phyloP scores from a whole-genome alignment of 1,140 invertebrate species.

The Pseudomyrmex cubaensis region DNA sequence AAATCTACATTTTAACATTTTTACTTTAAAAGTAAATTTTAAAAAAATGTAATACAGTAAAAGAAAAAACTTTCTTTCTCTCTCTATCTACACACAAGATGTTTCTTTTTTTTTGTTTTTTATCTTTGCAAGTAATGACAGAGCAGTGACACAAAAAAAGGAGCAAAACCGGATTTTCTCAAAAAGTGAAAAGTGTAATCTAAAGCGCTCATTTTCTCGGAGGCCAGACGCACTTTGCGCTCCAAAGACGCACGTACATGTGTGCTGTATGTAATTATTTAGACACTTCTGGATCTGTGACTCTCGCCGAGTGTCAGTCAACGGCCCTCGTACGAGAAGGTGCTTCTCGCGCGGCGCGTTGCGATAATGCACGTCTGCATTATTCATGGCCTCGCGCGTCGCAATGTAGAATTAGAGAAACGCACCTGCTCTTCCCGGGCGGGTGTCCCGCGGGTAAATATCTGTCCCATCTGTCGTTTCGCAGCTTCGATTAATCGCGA shows the following conservation, averaged over 20 bases:
- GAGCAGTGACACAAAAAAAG: no score
- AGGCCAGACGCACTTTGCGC: neutral
- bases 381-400: conserved; percentile 37
- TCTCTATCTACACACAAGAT: no score
- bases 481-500: conserved; percentile 41
- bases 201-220: neutral
- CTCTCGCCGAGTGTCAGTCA: conserved; percentile 4
- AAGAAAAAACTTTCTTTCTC: no score
- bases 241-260: neutral
- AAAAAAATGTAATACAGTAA: no score
- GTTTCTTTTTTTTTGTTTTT: no score
- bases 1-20: no score
- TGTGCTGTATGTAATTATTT: conserved; percentile 18
- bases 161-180: no score
- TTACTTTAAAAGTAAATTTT: no score
- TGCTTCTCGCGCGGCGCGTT: conserved; percentile 26
- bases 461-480: conserved; percentile 36
- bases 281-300: conserved; percentile 1
- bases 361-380: conserved; percentile 39
- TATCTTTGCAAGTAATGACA: no score
- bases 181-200: no score
- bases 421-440: conserved; percentile 18
- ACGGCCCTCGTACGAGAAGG: neutral
- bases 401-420: conserved; percentile 46
- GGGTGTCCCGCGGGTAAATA: conserved; percentile 15